phyloP scores from a whole-genome alignment of 1,140 invertebrate genomes.

The Ruditapes philippinarum region DNA sequence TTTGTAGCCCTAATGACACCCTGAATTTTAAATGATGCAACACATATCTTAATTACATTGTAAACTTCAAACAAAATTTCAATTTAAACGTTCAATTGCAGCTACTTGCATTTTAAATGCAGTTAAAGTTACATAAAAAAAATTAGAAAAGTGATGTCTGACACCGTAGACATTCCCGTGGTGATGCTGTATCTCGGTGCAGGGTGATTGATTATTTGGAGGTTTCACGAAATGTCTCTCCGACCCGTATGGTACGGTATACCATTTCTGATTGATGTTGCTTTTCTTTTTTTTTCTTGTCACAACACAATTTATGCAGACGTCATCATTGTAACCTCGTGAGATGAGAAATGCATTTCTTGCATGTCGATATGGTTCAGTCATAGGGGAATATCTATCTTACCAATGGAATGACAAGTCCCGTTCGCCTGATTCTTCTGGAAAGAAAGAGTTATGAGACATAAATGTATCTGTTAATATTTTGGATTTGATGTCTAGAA shows the following conservation, averaged over 20 bases:
- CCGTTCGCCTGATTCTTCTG: neutral
- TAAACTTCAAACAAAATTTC: too few relatives aligned
- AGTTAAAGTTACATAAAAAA: too few relatives aligned
- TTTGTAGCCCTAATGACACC: too few relatives aligned
- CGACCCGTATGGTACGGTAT: neutral
- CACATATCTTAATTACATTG: too few relatives aligned
- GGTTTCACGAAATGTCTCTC: neutral
- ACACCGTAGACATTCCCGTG: neutral
- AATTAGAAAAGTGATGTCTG: too few relatives aligned
- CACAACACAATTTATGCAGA: constrained; percentile 30
- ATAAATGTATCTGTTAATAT: neutral
- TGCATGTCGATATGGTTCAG: neutral
- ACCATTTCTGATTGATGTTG: constrained; percentile 13
- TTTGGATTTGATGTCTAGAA: neutral
- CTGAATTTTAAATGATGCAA: too few relatives aligned
- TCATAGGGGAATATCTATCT: neutral
- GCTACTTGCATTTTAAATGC: too few relatives aligned
- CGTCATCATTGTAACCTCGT: neutral
- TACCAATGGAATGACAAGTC: neutral
- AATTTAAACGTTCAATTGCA: too few relatives aligned
- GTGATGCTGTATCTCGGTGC: neutral
- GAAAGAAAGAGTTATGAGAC: neutral
- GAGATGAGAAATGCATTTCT: constrained; percentile 8
- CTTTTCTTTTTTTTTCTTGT: neutral
- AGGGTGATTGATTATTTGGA: neutral